Evolutionary conservation across 2,888 invertebrate genomes (phyloP), one percentile per base, ranked within the genome.

Genomic region (Cremastobaeus sp.): DNA sequence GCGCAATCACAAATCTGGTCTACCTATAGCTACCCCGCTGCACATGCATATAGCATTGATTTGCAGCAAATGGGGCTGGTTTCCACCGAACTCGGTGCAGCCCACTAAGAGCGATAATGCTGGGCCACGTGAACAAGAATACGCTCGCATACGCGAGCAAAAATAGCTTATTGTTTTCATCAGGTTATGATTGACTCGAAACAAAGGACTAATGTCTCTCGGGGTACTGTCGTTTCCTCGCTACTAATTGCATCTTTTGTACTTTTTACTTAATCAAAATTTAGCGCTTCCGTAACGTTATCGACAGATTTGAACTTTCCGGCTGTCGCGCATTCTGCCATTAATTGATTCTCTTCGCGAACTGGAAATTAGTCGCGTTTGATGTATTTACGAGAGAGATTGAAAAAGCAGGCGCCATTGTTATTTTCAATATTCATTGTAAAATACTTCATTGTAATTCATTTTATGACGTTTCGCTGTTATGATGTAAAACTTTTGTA

Each of bases 1-100:
- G 81, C 80, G 76, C 81, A 82, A 82, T 82, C 80, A 81, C 81
- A 81, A 82, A 80, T 75, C 79, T 77, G 74, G 74, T 74, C 69
- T 77, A 77, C 68, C 68, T 76, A 70, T 54, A 76, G 71, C 52
- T 72, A 76, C 68, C 64, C 65, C 43, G 55, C 43, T 68, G 73
- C 43, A 72, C 71, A 70, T 62, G 68, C 62, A 74, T 68, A 74
- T 65, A 72, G 72, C 76, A 76, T 76, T 77, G 77, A 76, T 76
- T 77, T 60, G 62, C 76, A 71, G 65, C 68, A 60, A 72, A 60
- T 59, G 60, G 76, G 69, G 72, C 55, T 65, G 59, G 60, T 69
- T 73, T 76, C 68, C 45, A 65, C 70, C 57, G 37, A 73, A 73
- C 72, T 65, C 60, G 52, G 59, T 47, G 37, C 60, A 57, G 65